Base-by-base conservation (phyloP, 2,888 invertebrate species). In the Matsumyia berberina region DNA sequence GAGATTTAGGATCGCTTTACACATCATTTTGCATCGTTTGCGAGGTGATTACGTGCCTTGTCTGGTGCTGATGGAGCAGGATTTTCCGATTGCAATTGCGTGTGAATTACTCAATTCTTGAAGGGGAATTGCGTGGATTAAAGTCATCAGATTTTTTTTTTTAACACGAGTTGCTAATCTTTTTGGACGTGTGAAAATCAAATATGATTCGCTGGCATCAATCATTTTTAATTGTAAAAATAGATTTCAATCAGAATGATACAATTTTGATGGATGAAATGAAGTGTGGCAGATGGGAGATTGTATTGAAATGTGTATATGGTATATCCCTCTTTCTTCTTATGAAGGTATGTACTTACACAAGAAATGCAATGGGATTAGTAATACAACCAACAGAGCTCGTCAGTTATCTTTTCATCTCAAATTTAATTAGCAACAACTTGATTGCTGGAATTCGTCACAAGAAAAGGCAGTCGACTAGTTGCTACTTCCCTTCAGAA, bases 1-100 rank as follows among this genome's bases (percentile, higher is more conserved):
- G 1, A 24, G 72, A 83, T 78, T 72, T 67, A 62, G 35, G 33
- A 67, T 3, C 42, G 39, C 67, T 67, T 77, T 67, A 58, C 46
- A 73, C 72, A 53, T 67, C 62, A 57, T 17, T 64, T 57, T 33
- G 35, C n/a, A 66, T 72, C 46, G 35, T 55, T 58, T 53, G 64
- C 58, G 31, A n/a, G n/a, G 15, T 58, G 55, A 70, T 57, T 70
- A 15, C 44, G 35, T n/a, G 33, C 6, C 17, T 70, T 74, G 51
- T 49, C 31, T 19, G 35, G 29, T 9, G 58, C 35, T 58, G 66
- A 77, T 66, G 19, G 39, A 67, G 11, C n/a, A 67, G 60, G 35
- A 66, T 60, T 82, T 66, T 58, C n/a, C 12, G 29, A 44, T 77
- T 37, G 37, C 35, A 66, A 35, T 49, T 57, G 17, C n/a, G 46